These are phyloP conservation scores for Seira musarum DNA, from an alignment of 2,888 invertebrate genomes.

Conservation along the genomic window DNA sequence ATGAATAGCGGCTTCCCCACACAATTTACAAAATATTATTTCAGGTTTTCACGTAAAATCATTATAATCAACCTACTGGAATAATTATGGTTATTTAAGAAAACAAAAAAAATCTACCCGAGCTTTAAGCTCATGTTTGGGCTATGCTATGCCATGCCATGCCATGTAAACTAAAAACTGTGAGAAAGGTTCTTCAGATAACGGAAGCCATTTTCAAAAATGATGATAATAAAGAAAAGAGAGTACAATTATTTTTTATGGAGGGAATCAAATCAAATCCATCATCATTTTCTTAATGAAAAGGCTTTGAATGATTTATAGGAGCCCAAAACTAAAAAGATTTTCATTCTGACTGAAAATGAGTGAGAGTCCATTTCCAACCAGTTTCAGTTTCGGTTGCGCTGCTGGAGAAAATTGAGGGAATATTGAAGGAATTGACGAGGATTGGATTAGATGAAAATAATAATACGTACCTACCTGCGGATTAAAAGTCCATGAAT, in stretches of 20 bases:
- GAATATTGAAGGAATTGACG: too few relatives aligned
- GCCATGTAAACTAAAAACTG: too few relatives aligned
- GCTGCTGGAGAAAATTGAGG: too few relatives aligned
- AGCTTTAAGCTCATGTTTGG: slow-evolving; percentile 15
- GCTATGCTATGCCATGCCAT: too few relatives aligned
- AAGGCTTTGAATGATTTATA: background rate
- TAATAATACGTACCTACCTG: too few relatives aligned
- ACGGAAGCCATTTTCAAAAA: slow-evolving; percentile 41
- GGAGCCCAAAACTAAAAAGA: too few relatives aligned
- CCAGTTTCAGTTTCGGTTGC: too few relatives aligned
- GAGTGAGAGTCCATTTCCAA: too few relatives aligned
- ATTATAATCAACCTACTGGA: slow-evolving; percentile 32
- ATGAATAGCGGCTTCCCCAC: slow-evolving; percentile 49
- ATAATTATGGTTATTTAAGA: slow-evolving; percentile 50
- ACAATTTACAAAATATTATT: too few relatives aligned
- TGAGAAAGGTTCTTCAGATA: slow-evolving; percentile 20
- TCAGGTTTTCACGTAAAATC: slow-evolving; percentile 11
- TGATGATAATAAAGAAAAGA: background rate
- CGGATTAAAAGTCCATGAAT: too few relatives aligned
- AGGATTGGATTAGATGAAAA: too few relatives aligned
- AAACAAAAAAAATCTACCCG: slow-evolving; percentile 12
- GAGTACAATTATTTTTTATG: background rate
- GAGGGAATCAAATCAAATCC: slow-evolving; percentile 45
- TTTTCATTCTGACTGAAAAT: too few relatives aligned
- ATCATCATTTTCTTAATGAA: slow-evolving; percentile 32